Conservation (phyloP, 2,113 vertebrate genomes). For the Actinemys pallida region DNA sequence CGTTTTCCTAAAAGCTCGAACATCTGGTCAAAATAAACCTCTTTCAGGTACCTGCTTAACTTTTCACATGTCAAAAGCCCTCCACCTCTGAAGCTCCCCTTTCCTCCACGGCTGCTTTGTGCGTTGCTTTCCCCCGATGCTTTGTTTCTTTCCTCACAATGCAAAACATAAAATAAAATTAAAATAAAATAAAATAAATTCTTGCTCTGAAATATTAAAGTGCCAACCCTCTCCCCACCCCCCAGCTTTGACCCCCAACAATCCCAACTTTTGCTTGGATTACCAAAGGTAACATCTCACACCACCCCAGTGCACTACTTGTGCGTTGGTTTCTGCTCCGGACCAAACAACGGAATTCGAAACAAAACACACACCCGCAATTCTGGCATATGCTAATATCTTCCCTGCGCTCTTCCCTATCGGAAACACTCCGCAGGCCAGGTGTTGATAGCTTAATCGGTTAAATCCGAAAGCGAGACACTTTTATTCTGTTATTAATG, state of each 20-base stretch:
- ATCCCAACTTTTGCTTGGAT: neutral
- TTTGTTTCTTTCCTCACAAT: neutral
- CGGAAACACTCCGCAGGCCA: neutral
- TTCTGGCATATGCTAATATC: accelerated
- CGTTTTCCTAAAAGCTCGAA: slow-evolving; percentile 86
- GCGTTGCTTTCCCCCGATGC: neutral
- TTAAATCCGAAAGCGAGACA: neutral
- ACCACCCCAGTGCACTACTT: neutral
- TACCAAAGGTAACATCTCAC: neutral
- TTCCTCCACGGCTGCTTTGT: neutral
- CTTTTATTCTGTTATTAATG: neutral
- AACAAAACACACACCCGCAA: neutral
- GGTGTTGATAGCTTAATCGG: neutral
- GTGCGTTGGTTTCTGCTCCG: neutral
- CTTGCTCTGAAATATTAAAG: neutral
- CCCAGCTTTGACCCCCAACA: neutral
- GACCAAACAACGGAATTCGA: neutral
- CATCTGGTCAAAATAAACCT: slow-evolving; percentile 94
- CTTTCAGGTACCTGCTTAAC: slow-evolving; percentile 89
- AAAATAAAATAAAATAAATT: slow-evolving; percentile 37
- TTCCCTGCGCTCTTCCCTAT: neutral
- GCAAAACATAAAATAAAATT: neutral
- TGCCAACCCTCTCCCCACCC: neutral
- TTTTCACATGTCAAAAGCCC: slow-evolving; percentile 84
- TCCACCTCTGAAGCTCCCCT: slow-evolving; percentile 29